These are phyloP conservation scores for Parelbella ahira DNA, from an alignment of 2,888 invertebrate genomes.

Conservation along the genomic window DNA sequence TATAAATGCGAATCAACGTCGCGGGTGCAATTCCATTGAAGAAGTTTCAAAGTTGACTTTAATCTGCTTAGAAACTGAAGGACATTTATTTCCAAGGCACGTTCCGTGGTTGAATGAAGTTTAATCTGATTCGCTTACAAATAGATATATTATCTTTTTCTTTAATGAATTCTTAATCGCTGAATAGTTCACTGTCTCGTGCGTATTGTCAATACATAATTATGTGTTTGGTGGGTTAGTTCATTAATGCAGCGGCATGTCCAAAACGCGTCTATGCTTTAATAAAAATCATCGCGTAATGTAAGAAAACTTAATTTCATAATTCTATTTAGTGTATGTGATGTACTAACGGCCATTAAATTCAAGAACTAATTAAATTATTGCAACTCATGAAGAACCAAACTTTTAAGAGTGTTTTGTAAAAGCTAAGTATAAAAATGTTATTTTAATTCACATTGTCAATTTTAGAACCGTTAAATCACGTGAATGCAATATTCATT, in stretches of 20 bases:
- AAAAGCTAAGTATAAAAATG: no score
- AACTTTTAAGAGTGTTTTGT: no score
- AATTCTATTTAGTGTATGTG: no score
- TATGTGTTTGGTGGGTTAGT: constrained; percentile 26
- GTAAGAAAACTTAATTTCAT: no score
- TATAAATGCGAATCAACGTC: constrained; percentile 48
- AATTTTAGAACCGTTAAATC: no score
- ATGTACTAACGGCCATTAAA: no score
- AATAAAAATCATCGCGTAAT: no score
- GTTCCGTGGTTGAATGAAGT: constrained; percentile 66
- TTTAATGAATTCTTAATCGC: constrained; percentile 58
- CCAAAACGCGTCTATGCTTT: no score
- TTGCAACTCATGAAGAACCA: no score
- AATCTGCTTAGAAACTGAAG: constrained; percentile 65
- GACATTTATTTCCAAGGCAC: constrained; percentile 69
- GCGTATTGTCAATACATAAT: constrained; percentile 48
- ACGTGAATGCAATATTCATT: no score
- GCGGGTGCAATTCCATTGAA: constrained; percentile 49
- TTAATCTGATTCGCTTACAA: constrained; percentile 66
- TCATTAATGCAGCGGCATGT: constrained; percentile 18
- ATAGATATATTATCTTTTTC: constrained; percentile 48
- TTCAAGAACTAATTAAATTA: no score
- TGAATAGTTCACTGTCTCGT: constrained; percentile 65
- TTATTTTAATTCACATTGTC: no score
- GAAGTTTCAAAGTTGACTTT: constrained; percentile 55